Conservation (phyloP, 2,113 vertebrate species). For the Trematocara stigmaticum region DNA sequence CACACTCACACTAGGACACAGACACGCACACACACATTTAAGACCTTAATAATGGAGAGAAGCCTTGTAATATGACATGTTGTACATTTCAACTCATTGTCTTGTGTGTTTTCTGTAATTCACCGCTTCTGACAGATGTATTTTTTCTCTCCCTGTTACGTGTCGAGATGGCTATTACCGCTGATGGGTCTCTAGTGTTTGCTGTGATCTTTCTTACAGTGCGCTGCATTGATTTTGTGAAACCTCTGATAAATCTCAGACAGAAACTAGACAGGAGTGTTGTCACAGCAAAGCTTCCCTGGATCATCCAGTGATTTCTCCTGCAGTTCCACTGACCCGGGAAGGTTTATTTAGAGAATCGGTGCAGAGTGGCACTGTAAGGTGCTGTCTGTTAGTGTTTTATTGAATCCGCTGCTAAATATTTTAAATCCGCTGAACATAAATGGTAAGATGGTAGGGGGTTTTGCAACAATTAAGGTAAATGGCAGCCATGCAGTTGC, state of each 20-base stretch:
- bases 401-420: constrained; percentile 19
- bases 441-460: background rate
- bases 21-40: background rate
- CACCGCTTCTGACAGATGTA: constrained; percentile 35
- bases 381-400: constrained; percentile 30
- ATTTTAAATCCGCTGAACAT: background rate
- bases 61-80: background rate
- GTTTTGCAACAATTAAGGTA: background rate
- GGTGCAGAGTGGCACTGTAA: constrained; percentile 1
- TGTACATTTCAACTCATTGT: constrained; percentile 17
- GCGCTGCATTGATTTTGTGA: constrained; percentile 72
- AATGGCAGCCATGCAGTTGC: background rate
- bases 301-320: constrained; percentile 61
- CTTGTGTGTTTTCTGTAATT: constrained; percentile 39
- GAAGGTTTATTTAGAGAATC: constrained; percentile 61
- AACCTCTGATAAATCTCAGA: constrained; percentile 68
- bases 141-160: background rate
- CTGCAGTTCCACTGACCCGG: constrained; percentile 52
- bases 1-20: background rate
- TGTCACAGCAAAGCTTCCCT: constrained; percentile 68
- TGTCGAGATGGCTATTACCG: constrained; percentile 53
- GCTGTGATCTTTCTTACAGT: constrained; percentile 64
- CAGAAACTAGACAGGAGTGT: constrained; percentile 62
- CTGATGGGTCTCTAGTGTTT: constrained; percentile 67
- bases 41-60: background rate